Conservation (phyloP, 1,140 invertebrate species). For the Drosophila sucinea region DNA sequence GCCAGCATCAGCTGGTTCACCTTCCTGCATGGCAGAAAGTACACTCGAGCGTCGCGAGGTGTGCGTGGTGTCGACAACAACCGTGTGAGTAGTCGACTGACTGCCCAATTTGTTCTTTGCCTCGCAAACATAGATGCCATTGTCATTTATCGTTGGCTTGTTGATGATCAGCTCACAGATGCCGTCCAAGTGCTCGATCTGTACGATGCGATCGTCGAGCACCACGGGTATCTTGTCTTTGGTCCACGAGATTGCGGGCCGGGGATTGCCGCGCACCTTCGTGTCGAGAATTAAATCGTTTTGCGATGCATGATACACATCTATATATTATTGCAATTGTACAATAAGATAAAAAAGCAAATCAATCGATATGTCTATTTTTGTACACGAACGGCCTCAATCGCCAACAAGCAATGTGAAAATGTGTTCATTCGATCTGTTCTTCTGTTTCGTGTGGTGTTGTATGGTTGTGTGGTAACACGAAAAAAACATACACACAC, state of each 20-base stretch:
- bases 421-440: slow-evolving; percentile 13
- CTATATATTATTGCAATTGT: slow-evolving; percentile 76
- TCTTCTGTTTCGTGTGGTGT: slow-evolving; percentile 26
- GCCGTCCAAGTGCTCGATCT: slow-evolving; percentile 88
- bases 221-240: slow-evolving; percentile 87
- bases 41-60: slow-evolving; percentile 72
- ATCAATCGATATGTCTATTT: slow-evolving; percentile 76
- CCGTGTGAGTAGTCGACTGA: slow-evolving; percentile 76
- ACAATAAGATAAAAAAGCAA: slow-evolving; percentile 27
- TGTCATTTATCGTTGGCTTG: slow-evolving; percentile 87
- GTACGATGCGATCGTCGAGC: slow-evolving; percentile 86
- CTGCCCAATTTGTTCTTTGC: slow-evolving; percentile 86
- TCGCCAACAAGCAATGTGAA: slow-evolving; percentile 34
- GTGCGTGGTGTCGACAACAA: slow-evolving; percentile 73
- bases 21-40: slow-evolving; percentile 51
- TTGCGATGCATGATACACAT: slow-evolving; percentile 87
- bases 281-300: slow-evolving; percentile 91
- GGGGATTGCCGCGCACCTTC: slow-evolving; percentile 88
- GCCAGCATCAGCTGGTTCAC: slow-evolving; percentile 41
- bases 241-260: slow-evolving; percentile 91
- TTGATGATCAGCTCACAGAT: slow-evolving; percentile 89
- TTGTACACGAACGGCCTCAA: slow-evolving; percentile 67
- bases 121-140: slow-evolving; percentile 88
- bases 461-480: slow-evolving; percentile 48
- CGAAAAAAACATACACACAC: slow-evolving; percentile 45